Conservation (phyloP, 1,140 invertebrate species). For the Trichomalopsis sarcophagae region DNA sequence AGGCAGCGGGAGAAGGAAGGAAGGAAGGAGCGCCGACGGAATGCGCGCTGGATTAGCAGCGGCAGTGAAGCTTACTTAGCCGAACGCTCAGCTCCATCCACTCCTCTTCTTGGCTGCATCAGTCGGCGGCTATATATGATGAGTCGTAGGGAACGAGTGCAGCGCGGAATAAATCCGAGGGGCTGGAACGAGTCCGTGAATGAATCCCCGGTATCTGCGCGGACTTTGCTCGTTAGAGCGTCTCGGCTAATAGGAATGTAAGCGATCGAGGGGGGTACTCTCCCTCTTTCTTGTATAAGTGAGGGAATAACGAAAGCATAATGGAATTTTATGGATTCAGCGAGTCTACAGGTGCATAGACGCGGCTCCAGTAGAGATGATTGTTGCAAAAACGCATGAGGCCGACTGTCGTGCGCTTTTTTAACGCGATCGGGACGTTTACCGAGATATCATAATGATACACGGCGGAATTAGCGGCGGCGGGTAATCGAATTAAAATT, state of each 20-base stretch:
- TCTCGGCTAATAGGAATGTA: neutral
- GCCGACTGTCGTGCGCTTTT: neutral
- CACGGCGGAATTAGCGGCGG: neutral
- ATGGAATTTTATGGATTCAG: neutral
- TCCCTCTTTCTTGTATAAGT: neutral
- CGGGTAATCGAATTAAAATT: conserved; percentile 1
- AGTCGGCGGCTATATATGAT: neutral
- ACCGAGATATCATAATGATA: neutral
- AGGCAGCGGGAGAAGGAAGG: conserved; percentile 10
- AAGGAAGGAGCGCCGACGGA: neutral
- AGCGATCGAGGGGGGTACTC: neutral
- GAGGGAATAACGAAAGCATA: conserved; percentile 13
- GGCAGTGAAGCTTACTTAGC: conserved; percentile 3
- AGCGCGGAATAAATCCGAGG: conserved; percentile 5
- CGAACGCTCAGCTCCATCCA: neutral
- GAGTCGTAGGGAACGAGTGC: neutral
- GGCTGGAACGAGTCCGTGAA: neutral
- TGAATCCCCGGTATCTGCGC: neutral
- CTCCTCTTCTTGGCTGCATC: neutral
- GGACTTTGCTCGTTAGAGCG: conserved; percentile 19
- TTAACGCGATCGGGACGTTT: neutral
- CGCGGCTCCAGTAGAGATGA: neutral
- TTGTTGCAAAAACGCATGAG: conserved; percentile 24
- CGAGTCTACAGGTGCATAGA: neutral
- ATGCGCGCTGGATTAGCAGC: conserved; percentile 19